Percentiles rank a stretch among this genome's conserved stretches.
Evolutionary conservation across 2,888 invertebrate species (phyloP).

Genomic region (Onchidella celtica): DNA sequence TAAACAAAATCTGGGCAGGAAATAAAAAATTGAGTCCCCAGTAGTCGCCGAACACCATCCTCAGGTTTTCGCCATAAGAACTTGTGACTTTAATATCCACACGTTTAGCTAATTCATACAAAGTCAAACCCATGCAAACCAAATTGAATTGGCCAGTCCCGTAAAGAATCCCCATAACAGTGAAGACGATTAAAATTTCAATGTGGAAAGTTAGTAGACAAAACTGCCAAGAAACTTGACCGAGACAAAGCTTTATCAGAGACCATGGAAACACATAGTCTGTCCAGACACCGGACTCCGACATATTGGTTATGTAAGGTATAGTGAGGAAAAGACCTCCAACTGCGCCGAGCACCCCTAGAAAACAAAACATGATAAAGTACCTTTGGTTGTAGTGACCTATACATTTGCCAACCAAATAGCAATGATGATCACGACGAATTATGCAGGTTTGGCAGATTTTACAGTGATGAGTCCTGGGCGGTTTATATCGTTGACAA

Average conservation of each 20-base stretch:
- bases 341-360: slow-evolving; percentile 52
- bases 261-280: slow-evolving; percentile 32
- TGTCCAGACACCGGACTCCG: background rate
- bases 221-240: slow-evolving; percentile 21
- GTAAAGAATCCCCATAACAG: slow-evolving; percentile 58
- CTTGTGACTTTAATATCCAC: slow-evolving; percentile 56
- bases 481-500: slow-evolving; percentile 65
- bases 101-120: slow-evolving; percentile 61
- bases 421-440: slow-evolving; percentile 76
- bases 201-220: slow-evolving; percentile 60
- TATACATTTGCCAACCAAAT: slow-evolving; percentile 70
- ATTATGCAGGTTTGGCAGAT: slow-evolving; percentile 72
- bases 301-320: background rate
- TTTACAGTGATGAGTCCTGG: slow-evolving; percentile 71
- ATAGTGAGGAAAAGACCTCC: background rate
- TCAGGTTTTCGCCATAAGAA: slow-evolving; percentile 57
- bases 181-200: slow-evolving; percentile 56
- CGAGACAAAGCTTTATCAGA: background rate
- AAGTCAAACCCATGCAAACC: slow-evolving; percentile 58
- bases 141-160: slow-evolving; percentile 56
- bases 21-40: slow-evolving; percentile 68
- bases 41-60: slow-evolving; percentile 68
- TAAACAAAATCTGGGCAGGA: slow-evolving; percentile 65
- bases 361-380: slow-evolving; percentile 67
- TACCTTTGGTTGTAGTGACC: slow-evolving; percentile 72